These are phyloP conservation scores for Trochalopteron elliotii DNA, from an alignment of 2,113 vertebrate species.

Conservation along the genomic window DNA sequence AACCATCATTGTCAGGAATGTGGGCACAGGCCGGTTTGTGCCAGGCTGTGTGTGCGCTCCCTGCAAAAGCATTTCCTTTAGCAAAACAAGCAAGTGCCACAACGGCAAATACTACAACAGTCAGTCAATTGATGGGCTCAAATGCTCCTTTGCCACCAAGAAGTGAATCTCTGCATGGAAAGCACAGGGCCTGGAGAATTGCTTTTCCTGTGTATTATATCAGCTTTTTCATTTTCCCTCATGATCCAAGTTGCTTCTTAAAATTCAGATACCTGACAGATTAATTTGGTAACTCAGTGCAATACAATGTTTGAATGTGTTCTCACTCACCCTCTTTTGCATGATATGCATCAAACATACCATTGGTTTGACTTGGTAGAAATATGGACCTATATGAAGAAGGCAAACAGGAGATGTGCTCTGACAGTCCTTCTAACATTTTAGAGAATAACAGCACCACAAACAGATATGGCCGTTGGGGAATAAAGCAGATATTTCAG, in stretches of 20 bases:
- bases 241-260: neutral
- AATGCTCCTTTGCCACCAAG: neutral
- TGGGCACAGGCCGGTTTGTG: neutral
- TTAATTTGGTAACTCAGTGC: neutral
- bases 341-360: neutral
- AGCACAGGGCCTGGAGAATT: neutral
- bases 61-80: constrained; percentile 36
- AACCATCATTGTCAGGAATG: constrained; percentile 30
- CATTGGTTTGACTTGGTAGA: neutral
- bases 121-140: neutral
- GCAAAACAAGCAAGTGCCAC: neutral
- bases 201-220: neutral
- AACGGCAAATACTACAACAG: constrained; percentile 40
- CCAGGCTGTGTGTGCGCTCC: constrained; percentile 12
- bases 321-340: neutral
- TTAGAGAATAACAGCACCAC: neutral
- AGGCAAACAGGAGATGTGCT: neutral
- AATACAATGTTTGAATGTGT: neutral
- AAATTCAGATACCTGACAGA: neutral
- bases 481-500: neutral
- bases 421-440: neutral
- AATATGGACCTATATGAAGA: neutral
- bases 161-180: neutral
- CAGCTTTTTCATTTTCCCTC: neutral
- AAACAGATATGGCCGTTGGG: neutral